Conservation (phyloP, 1,140 invertebrate genomes). For the Ostrea denselamellosa region DNA sequence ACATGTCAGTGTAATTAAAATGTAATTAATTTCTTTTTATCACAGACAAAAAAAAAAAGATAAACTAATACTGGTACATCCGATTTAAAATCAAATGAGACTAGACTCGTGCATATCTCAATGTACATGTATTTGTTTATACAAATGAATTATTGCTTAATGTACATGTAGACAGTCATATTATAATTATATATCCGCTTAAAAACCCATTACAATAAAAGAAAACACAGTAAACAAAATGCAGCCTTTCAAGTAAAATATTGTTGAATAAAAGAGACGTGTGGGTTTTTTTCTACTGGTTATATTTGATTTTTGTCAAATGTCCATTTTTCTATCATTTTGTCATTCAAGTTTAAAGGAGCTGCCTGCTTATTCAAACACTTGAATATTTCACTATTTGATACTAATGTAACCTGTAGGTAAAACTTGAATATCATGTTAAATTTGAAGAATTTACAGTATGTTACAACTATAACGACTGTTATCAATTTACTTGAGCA, state of each 20-base stretch:
- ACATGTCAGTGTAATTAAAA: too few species aligned
- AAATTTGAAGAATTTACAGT: slow-evolving; percentile 11
- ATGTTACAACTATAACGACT: not conserved
- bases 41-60: slow-evolving; percentile 20
- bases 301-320: not conserved
- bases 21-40: not conserved
- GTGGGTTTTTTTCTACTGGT: too few species aligned
- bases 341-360: not conserved
- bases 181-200: too few species aligned
- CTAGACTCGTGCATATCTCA: not conserved
- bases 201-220: too few species aligned
- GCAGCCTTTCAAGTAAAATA: too few species aligned
- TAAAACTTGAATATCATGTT: not conserved
- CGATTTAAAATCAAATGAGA: not conserved
- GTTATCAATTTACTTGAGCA: not conserved
- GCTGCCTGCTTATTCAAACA: not conserved
- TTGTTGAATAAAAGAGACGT: too few species aligned
- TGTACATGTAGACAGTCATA: too few species aligned
- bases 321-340: not conserved
- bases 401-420: not conserved
- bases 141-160: not conserved
- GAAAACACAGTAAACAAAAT: too few species aligned
- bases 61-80: slow-evolving; percentile 21
- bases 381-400: not conserved
- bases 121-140: not conserved